Evolutionary conservation across 2,888 invertebrate species (phyloP).

Genomic region (Euplexia lucipara): DNA sequence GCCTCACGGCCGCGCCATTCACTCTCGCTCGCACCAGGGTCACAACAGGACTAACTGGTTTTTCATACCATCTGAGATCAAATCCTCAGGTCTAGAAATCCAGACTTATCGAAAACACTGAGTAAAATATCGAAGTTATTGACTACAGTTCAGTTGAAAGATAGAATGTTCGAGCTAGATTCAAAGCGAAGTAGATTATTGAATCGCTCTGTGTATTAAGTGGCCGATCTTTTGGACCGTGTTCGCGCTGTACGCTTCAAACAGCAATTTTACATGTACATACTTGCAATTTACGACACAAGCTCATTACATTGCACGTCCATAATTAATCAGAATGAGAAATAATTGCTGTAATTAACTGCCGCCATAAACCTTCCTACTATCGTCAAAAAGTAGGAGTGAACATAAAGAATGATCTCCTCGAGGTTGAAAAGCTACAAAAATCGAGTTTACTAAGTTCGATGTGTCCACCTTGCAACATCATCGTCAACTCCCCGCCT

Average conservation of each 20-base stretch:
- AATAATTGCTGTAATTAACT: neutral
- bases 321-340: neutral
- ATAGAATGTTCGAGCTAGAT: neutral
- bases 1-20: neutral
- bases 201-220: conserved; percentile 9
- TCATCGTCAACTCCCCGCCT: neutral
- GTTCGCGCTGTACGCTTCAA: neutral
- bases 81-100: neutral
- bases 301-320: neutral
- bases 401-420: no score
- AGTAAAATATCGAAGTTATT: neutral
- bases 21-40: conserved; percentile 2
- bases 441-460: no score
- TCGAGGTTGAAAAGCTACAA: no score
- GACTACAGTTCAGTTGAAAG: neutral
- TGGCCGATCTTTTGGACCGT: conserved; percentile 4
- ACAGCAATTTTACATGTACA: neutral
- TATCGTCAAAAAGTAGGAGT: neutral
- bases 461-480: no score
- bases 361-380: neutral
- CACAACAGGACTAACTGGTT: neutral
- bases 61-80: neutral
- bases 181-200: neutral
- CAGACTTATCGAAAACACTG: no score
- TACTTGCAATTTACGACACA: neutral